phyloP scores from a whole-genome alignment of 2,113 vertebrate genomes.

The Anser brachyrhynchus region DNA sequence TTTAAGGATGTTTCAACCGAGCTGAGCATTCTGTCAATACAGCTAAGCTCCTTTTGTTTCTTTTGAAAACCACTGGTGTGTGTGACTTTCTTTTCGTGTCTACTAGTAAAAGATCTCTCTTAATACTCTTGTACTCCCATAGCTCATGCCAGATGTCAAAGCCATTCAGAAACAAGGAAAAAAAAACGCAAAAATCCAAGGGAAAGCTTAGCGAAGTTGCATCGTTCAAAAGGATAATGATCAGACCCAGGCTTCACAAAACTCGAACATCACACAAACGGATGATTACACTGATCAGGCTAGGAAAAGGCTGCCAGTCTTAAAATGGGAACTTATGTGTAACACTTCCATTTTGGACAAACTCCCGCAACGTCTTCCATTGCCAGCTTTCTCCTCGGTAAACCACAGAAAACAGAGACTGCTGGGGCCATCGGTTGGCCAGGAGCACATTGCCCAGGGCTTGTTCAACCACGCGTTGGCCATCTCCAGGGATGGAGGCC shows the following conservation, averaged over 20 bases:
- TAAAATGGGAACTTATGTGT: neutral
- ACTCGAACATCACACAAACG: neutral
- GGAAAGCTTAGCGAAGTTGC: neutral
- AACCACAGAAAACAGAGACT: neutral
- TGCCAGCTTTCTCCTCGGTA: neutral
- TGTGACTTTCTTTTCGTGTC: conserved; percentile 62
- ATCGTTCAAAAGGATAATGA: neutral
- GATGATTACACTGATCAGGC: neutral
- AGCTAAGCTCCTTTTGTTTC: conserved; percentile 66
- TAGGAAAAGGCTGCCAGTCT: neutral
- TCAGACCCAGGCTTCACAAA: neutral
- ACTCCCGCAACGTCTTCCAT: neutral
- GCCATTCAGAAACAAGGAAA: conserved; percentile 48
- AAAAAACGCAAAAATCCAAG: neutral
- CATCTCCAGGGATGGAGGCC: neutral
- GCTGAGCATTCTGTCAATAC: conserved; percentile 59
- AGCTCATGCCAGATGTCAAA: conserved; percentile 51
- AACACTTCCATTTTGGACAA: neutral
- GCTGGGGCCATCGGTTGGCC: neutral
- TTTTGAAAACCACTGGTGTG: conserved; percentile 62
- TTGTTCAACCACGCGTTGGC: neutral
- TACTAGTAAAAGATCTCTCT: conserved; percentile 31
- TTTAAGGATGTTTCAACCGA: conserved; percentile 66
- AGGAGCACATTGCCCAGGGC: neutral
- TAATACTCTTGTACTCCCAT: conserved; percentile 53